phyloP scores from a whole-genome alignment of 2,888 invertebrate genomes.

The Yponomeuta sedellus region DNA sequence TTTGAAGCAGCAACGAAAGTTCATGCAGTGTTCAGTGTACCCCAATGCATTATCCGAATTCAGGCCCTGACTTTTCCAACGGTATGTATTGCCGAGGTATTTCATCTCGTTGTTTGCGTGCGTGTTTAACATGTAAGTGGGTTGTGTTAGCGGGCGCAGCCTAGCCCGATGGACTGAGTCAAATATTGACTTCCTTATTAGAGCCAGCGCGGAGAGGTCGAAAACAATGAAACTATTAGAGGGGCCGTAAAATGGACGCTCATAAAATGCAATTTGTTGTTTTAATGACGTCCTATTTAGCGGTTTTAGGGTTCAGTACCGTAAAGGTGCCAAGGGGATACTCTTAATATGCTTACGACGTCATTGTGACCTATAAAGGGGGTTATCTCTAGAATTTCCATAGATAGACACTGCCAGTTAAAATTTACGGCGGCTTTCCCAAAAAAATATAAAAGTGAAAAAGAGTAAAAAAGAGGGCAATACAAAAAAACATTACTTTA shows the following conservation, averaged over 20 bases:
- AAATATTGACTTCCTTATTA: slow-evolving; percentile 74
- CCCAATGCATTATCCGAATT: too few relatives aligned
- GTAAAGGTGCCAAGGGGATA: background rate
- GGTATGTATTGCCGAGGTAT: slow-evolving; percentile 21
- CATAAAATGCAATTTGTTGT: slow-evolving; percentile 37
- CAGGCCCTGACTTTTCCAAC: slow-evolving; percentile 1
- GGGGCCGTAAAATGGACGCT: slow-evolving; percentile 47
- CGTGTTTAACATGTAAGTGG: slow-evolving; percentile 36
- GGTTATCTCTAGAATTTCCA: too few relatives aligned
- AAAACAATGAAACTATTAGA: slow-evolving; percentile 59
- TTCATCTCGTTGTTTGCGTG: slow-evolving; percentile 23
- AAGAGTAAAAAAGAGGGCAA: too few relatives aligned
- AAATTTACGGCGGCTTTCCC: too few relatives aligned
- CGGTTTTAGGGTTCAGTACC: background rate
- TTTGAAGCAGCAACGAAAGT: too few relatives aligned
- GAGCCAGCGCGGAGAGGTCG: slow-evolving; percentile 31
- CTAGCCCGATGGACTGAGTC: slow-evolving; percentile 24
- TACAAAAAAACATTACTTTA: too few relatives aligned
- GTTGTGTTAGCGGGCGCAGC: slow-evolving; percentile 35
- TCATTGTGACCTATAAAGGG: too few relatives aligned
- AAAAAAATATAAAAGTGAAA: too few relatives aligned
- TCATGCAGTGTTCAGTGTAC: too few relatives aligned
- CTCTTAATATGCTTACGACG: too few relatives aligned
- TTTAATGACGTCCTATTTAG: slow-evolving; percentile 18
- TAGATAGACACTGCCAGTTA: too few relatives aligned